phyloP scores from a whole-genome alignment of 2,888 invertebrate species.

The Kuschelorhynchus macadamiae region DNA sequence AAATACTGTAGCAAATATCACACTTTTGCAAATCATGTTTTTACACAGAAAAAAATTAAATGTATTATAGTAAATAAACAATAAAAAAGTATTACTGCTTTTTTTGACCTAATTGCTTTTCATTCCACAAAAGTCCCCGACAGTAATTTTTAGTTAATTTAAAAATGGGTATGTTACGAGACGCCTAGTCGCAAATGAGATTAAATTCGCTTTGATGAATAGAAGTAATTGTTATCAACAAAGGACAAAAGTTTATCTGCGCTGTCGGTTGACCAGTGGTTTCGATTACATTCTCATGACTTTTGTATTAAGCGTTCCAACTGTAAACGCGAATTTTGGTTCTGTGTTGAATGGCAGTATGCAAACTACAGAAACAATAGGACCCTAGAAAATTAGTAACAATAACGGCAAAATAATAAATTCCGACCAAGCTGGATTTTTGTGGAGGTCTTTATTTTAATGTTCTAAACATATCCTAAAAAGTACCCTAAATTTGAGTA shows the following conservation, averaged over 20 bases:
- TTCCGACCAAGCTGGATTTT: too few relatives aligned
- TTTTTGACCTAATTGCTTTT: too few relatives aligned
- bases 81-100: too few relatives aligned
- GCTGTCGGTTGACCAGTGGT: conserved; percentile 4
- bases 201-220: conserved; percentile 24
- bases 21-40: conserved; percentile 33
- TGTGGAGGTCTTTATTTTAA: too few relatives aligned
- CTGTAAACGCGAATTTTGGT: background rate
- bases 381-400: too few relatives aligned
- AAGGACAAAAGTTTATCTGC: conserved; percentile 48
- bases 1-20: conserved; percentile 13
- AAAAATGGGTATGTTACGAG: too few relatives aligned
- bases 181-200: background rate
- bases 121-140: too few relatives aligned
- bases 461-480: too few relatives aligned
- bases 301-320: conserved; percentile 31
- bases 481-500: too few relatives aligned
- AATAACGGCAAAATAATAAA: too few relatives aligned
- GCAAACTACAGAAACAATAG: too few relatives aligned
- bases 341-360: background rate
- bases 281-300: conserved; percentile 7
- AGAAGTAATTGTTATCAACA: conserved; percentile 37
- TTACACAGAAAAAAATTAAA: conserved; percentile 9
- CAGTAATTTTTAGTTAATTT: too few relatives aligned
- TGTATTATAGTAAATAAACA: conserved; percentile 1